Base-by-base conservation (phyloP, 1,140 invertebrate genomes). In the Palaemon carinicauda region DNA sequence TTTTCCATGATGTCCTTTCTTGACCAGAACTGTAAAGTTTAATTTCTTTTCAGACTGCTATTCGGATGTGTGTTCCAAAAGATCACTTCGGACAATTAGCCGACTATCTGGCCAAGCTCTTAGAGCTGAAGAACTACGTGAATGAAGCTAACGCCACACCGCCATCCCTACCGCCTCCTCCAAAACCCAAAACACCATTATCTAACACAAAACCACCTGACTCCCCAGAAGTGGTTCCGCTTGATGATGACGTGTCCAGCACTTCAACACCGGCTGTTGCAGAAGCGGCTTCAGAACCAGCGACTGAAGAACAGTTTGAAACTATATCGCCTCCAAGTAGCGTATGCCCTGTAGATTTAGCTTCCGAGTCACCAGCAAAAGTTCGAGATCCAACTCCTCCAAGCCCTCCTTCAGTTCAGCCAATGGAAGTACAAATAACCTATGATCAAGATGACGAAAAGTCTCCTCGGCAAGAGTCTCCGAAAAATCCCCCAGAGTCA, bases 71-170 rank as follows among this genome's bases (percentile, higher is more conserved):
- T 80, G 88, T 89, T 21, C 88, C 88, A 33, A 89, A 80, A 79
- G 88, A 89, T 71, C 88, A 89, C 41, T 89, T 65, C 60, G 69
- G 65, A 50, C 88, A 86, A n/a, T 52, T 89, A 41, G 17, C 88
- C 1, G 88, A 89, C 9, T 89, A 83, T 54, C 80, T 89, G 4
- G 78, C 79, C 52, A 89, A 89, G 69, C 79, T 89, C 19, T 65
- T 89, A 29, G 84, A 86, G 54, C 19, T 86, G 3, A 86, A 86
- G 52, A 86, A 86, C 74, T 86, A 73, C 54, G 69, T 80, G 14
- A 77, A 77, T 27, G 84, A 86, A 41, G 77, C 84, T 54, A 52
- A 29, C 24, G 27, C 21, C 21, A 33, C 51, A 7, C 17, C 56
- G 53, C 50, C 51, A 21, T 50, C 17, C 9, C 69, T 71, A 33